phyloP scores from a whole-genome alignment of 2,888 invertebrate species.

The Drosophila neonasuta region DNA sequence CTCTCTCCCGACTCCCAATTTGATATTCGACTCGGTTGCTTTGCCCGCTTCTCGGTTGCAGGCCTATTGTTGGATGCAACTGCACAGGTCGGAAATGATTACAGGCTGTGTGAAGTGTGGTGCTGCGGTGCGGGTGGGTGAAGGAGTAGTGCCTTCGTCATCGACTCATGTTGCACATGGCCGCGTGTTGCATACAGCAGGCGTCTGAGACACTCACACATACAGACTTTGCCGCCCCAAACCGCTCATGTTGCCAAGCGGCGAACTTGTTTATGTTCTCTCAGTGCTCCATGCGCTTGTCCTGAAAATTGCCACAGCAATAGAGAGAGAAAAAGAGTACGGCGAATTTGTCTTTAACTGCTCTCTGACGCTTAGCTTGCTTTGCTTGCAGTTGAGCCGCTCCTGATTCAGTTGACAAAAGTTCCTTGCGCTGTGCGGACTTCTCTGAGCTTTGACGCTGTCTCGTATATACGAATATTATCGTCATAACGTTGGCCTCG shows the following conservation, averaged over 20 bases:
- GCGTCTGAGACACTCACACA: constrained; percentile 25
- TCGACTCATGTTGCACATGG: constrained; percentile 68
- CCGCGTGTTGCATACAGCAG: constrained; percentile 69
- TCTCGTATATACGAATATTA: constrained; percentile 34
- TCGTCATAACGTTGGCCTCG: constrained; percentile 41
- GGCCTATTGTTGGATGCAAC: constrained; percentile 67
- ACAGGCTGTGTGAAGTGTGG: constrained; percentile 24
- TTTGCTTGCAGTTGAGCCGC: constrained; percentile 32
- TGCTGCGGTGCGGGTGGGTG: background rate
- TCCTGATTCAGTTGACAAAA: constrained; percentile 72
- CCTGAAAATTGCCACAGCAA: constrained; percentile 22
- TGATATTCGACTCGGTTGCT: constrained; percentile 11
- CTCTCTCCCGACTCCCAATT: constrained; percentile 1
- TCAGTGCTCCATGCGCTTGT: constrained; percentile 32
- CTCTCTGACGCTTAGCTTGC: constrained; percentile 38
- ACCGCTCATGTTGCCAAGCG: constrained; percentile 20
- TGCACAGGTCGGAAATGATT: constrained; percentile 73
- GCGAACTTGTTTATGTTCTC: constrained; percentile 34
- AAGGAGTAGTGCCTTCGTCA: constrained; percentile 47
- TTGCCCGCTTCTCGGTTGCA: constrained; percentile 20
- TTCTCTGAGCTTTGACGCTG: constrained; percentile 30
- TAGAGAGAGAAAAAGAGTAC: constrained; percentile 8
- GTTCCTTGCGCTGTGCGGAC: constrained; percentile 70
- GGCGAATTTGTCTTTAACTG: constrained; percentile 36
- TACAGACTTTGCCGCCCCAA: constrained; percentile 17